Evolutionary conservation across 2,797 vertebrate species (phyloP), one percentile per base, ranked within the genome.

Genomic region (Pagetopsis macropterus): DNA sequence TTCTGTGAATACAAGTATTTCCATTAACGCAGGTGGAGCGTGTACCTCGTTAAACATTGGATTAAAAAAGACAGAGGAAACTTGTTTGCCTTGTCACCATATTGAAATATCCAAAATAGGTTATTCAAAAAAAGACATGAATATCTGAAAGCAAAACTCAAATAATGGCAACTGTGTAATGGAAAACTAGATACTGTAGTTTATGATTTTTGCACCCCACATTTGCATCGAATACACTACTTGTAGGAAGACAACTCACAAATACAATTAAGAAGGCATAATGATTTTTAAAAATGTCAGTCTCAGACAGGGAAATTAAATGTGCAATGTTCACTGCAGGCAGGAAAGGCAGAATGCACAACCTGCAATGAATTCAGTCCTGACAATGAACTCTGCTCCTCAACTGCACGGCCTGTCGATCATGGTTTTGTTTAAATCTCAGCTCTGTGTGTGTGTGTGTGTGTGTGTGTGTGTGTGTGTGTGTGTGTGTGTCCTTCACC

Each of bases 361-460:
- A 7, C 46, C 31, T 60, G 51, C 54, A n/a, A 23, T 74, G 17
- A 23, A 74, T 81, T 77, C 72, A 48, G 56, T 70, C 31, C 57
- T 80, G 73, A 72, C 79, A 70, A 65, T 70, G 55, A 17, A 21
- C 63, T 48, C 71, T 73, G 77, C 85, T 64, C 41, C 66, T 61
- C 75, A 60, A 27, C 51, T 50, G 70, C 61, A 58, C 49, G 76
- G 59, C 48, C 59, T 10, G 73, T 84, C 81, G 66, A 65, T 80
- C 70, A 76, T 57, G 49, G 68, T 72, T 74, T 87, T 59, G 45
- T 64, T 81, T 85, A 74, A 79, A 72, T 84, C 70, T 70, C 46
- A 33, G 70, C 75, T 60, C 62, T 49, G 65, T 52, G 49, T 72
- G 66, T 84, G 83, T 63, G 56, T 80, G 71, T 85, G 83, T 63